Evolutionary conservation across 2,797 vertebrate genomes (phyloP).

Genomic region (Alosa sapidissima): DNA sequence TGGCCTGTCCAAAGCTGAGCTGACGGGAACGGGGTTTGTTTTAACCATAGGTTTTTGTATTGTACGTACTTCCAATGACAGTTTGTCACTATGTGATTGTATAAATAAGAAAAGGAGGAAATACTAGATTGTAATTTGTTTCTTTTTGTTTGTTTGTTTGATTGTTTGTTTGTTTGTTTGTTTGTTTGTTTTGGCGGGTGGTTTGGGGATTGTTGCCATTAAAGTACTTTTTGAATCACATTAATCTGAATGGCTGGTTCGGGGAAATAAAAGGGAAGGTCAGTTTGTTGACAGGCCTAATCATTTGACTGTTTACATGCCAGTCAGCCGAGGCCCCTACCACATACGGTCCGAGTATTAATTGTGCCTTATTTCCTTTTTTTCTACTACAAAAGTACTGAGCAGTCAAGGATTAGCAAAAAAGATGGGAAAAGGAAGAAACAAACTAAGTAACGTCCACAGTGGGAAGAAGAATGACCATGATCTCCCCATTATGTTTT

Average conservation of each 20-base stretch:
- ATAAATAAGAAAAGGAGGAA: slow-evolving; percentile 55
- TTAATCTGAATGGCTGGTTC: slow-evolving; percentile 59
- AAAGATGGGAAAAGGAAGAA: slow-evolving; percentile 33
- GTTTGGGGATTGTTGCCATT: slow-evolving; percentile 53
- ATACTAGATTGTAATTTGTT: slow-evolving; percentile 22
- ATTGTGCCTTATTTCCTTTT: slow-evolving; percentile 97
- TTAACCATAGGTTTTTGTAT: slow-evolving; percentile 59
- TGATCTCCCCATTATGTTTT: neutral
- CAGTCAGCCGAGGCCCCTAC: slow-evolving; percentile 68
- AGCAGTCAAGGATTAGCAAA: slow-evolving; percentile 66
- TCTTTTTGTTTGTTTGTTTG: neutral
- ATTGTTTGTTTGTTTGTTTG: slow-evolving; percentile 1
- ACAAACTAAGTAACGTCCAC: slow-evolving; percentile 25
- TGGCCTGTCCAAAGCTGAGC: slow-evolving; percentile 19
- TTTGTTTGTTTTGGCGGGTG: neutral
- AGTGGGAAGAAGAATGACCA: slow-evolving; percentile 14
- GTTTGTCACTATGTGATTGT: slow-evolving; percentile 77
- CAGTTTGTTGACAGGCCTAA: slow-evolving; percentile 58
- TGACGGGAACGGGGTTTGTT: slow-evolving; percentile 46
- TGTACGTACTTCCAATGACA: slow-evolving; percentile 72
- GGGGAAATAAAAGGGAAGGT: slow-evolving; percentile 67
- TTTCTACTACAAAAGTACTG: slow-evolving; percentile 76
- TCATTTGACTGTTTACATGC: slow-evolving; percentile 74
- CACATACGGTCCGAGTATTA: slow-evolving; percentile 83
- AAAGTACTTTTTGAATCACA: slow-evolving; percentile 61